Evolutionary conservation across 2,888 invertebrate species (phyloP).

Genomic region (Dynastes maya): DNA sequence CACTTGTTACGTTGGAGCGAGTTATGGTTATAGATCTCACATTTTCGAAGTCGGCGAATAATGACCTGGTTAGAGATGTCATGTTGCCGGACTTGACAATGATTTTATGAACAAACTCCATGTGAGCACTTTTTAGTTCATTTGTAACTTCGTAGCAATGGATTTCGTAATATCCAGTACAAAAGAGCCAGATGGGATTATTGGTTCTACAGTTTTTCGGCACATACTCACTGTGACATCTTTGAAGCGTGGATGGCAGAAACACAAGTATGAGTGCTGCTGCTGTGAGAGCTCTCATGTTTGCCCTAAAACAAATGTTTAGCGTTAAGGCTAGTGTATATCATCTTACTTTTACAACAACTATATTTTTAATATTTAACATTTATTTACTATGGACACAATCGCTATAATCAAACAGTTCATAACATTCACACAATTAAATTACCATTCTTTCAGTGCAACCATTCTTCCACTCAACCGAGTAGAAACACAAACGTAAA

Average conservation of each 20-base stretch:
- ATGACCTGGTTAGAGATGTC: background rate
- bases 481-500: too few species aligned
- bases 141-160: background rate
- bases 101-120: background rate
- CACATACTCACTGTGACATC: background rate
- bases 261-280: background rate
- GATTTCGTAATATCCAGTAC: background rate
- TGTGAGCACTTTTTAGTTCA: background rate
- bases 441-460: too few species aligned
- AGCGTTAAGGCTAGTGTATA: too few species aligned
- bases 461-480: too few species aligned
- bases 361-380: too few species aligned
- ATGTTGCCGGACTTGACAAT: background rate
- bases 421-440: too few species aligned
- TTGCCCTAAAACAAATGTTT: too few species aligned
- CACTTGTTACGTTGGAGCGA: background rate
- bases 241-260: background rate
- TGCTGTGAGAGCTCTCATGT: too few species aligned
- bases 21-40: background rate
- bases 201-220: background rate
- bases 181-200: background rate
- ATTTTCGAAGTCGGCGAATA: background rate
- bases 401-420: too few species aligned
- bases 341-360: too few species aligned
- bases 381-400: too few species aligned